These are phyloP conservation scores for Drosophila kepulauana DNA, from an alignment of 1,140 invertebrate species.

Conservation along the genomic window DNA sequence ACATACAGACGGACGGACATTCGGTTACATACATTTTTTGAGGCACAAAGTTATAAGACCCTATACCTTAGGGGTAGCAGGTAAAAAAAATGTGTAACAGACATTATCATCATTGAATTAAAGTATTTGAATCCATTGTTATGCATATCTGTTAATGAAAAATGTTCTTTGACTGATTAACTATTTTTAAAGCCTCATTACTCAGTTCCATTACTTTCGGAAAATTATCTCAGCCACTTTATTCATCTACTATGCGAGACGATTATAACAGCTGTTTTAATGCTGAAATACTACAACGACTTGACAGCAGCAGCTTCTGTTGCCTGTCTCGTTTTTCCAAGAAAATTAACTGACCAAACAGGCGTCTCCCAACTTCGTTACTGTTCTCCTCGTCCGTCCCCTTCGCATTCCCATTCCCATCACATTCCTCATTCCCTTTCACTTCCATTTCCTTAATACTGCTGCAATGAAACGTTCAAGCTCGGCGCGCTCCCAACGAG, in stretches of 20 bases:
- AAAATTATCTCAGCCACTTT: conserved; percentile 16
- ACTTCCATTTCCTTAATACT: conserved; percentile 57
- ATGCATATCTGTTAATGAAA: too few relatives aligned
- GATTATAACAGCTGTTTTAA: conserved; percentile 64
- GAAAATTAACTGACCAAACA: conserved; percentile 77
- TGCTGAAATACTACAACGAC: conserved; percentile 36
- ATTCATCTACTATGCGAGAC: conserved; percentile 25
- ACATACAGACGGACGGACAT: too few relatives aligned
- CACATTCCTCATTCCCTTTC: conserved; percentile 49
- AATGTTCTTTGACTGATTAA: too few relatives aligned
- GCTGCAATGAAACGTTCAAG: conserved; percentile 22
- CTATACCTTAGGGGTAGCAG: too few relatives aligned
- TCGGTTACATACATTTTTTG: too few relatives aligned
- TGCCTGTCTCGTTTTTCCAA: conserved; percentile 71
- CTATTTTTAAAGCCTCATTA: too few relatives aligned
- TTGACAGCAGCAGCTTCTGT: conserved; percentile 60
- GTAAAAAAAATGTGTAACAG: too few relatives aligned
- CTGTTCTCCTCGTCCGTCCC: background rate
- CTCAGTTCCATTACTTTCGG: background rate
- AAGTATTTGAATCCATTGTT: too few relatives aligned
- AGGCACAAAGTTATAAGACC: too few relatives aligned
- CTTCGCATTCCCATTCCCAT: background rate
- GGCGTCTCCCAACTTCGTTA: conserved; percentile 11
- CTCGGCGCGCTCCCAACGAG: conserved; percentile 58
- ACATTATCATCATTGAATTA: too few relatives aligned